Evolutionary conservation across 2,888 invertebrate species (phyloP).

Genomic region (Agrotis segetum): DNA sequence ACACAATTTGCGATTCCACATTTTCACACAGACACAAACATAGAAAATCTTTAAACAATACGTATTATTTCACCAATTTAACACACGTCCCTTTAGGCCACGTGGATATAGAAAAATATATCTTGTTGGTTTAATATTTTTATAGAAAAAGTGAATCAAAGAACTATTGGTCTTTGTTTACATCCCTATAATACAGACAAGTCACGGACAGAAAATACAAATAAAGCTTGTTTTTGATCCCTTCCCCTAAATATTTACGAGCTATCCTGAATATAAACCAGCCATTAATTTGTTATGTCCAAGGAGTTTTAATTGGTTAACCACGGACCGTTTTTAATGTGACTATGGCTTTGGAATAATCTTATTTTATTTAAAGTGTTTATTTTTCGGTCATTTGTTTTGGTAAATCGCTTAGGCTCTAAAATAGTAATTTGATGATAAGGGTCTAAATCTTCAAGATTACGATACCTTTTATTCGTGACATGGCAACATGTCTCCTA

Average conservation of each 20-base stretch:
- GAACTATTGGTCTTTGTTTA: constrained; percentile 43
- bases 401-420: not conserved
- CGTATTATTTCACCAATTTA: constrained; percentile 14
- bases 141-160: constrained; percentile 26
- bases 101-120: constrained; percentile 11
- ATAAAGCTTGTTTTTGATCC: constrained; percentile 45
- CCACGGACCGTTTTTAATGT: constrained; percentile 40
- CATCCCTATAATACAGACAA: constrained; percentile 30
- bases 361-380: constrained; percentile 5
- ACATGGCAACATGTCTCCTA: not conserved
- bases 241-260: constrained; percentile 53
- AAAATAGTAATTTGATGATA: not conserved
- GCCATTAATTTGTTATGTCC: constrained; percentile 45
- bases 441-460: not conserved
- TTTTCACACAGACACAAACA: not conserved
- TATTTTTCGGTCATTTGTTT: constrained; percentile 8
- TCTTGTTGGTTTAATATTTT: constrained; percentile 26
- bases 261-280: constrained; percentile 58
- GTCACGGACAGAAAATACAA: constrained; percentile 47
- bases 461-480: not conserved
- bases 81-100: not conserved
- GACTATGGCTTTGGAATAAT: constrained; percentile 21
- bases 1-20: not conserved
- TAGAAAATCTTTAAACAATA: not conserved
- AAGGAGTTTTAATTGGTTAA: constrained; percentile 54